These are phyloP conservation scores for Amblyopsis rosae DNA, from an alignment of 2,113 vertebrate species.

Conservation along the genomic window DNA sequence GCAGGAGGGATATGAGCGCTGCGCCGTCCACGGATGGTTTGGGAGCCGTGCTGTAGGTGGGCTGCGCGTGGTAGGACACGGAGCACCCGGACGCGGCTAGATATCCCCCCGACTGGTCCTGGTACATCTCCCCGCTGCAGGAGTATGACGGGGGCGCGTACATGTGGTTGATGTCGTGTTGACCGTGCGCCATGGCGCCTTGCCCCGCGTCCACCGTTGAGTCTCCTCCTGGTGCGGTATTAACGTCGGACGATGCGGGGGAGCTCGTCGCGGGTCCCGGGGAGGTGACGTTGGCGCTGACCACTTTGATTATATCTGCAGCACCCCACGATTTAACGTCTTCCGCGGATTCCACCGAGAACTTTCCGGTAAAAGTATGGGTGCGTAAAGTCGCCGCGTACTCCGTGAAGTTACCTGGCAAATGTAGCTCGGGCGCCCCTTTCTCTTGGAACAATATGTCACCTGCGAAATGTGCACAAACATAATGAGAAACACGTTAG, in stretches of 20 bases:
- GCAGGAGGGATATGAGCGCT: constrained; percentile 85
- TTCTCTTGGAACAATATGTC: constrained; percentile 50
- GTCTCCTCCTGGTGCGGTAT: constrained; percentile 23
- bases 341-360: constrained; percentile 86
- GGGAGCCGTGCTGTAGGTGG: constrained; percentile 80
- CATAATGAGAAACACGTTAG: neutral
- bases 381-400: constrained; percentile 73
- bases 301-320: constrained; percentile 85
- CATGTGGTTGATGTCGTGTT: constrained; percentile 86
- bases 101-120: constrained; percentile 80
- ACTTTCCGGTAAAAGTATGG: constrained; percentile 86
- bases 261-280: constrained; percentile 73
- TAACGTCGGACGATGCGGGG: constrained; percentile 72
- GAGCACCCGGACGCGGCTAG: constrained; percentile 79
- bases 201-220: constrained; percentile 52
- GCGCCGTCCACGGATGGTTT: constrained; percentile 79
- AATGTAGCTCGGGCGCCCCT: constrained; percentile 29
- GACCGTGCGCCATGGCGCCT: constrained; percentile 82
- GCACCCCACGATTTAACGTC: constrained; percentile 80
- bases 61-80: constrained; percentile 79
- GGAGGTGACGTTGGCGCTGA: constrained; percentile 83
- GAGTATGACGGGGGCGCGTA: constrained; percentile 83
- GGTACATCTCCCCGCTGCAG: constrained; percentile 85
- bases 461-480: constrained; percentile 28
- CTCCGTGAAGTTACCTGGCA: constrained; percentile 68